Conservation (phyloP, 1,140 invertebrate species). For the Anastrepha obliqua region DNA sequence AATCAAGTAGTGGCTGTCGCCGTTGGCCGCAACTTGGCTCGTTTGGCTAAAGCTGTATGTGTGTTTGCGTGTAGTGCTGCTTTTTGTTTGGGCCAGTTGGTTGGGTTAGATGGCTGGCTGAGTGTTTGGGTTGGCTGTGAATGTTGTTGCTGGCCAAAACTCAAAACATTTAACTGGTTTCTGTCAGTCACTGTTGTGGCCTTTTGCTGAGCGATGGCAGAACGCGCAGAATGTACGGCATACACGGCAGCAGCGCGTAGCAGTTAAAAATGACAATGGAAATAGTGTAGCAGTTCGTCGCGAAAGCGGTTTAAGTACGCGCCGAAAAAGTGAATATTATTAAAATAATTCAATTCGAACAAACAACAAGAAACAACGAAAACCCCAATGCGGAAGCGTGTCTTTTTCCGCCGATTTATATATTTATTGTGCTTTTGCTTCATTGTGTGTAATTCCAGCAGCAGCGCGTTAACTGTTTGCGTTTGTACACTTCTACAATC, state of each 20-base stretch:
- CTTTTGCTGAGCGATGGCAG: neutral
- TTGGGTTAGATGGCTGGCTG: neutral
- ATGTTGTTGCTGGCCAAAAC: conserved; percentile 30
- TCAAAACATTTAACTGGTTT: conserved; percentile 47
- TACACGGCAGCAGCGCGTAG: neutral
- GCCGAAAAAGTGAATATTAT: neutral
- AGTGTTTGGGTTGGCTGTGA: neutral
- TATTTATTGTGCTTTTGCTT: neutral
- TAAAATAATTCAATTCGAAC: neutral
- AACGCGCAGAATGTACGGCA: neutral
- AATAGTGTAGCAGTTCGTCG: neutral
- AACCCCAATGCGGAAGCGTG: neutral
- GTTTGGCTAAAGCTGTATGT: neutral
- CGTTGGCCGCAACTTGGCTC: neutral
- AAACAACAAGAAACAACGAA: neutral
- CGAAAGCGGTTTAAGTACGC: neutral
- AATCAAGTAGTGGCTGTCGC: conserved; percentile 27
- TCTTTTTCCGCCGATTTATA: neutral
- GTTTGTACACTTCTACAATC: neutral
- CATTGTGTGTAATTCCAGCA: neutral
- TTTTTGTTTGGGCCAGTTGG: neutral
- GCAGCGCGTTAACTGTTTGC: neutral
- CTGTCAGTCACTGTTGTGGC: neutral
- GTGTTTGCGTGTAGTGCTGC: neutral
- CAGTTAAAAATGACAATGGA: conserved; percentile 21